phyloP scores from a whole-genome alignment of 2,888 invertebrate species.

The Coremacera marginata region DNA sequence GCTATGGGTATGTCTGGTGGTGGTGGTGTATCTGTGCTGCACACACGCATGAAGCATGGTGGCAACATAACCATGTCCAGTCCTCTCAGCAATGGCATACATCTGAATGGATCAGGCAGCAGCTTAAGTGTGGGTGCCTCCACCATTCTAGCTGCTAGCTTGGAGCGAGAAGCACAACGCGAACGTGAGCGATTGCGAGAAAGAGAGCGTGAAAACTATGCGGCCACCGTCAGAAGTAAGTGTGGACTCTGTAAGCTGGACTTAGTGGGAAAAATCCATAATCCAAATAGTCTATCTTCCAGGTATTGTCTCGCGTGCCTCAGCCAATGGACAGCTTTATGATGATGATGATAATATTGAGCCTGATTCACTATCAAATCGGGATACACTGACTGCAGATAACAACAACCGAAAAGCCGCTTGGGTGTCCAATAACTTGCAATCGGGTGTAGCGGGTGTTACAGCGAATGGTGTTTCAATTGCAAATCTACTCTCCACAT shows the following conservation, averaged over 20 bases:
- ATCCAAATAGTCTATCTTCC: slow-evolving; percentile 57
- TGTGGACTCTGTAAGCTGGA: slow-evolving; percentile 34
- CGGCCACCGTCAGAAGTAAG: slow-evolving; percentile 74
- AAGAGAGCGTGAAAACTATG: slow-evolving; percentile 68
- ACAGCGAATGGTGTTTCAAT: slow-evolving; percentile 51
- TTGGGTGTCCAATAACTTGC: slow-evolving; percentile 52
- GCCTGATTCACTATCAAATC: slow-evolving; percentile 62
- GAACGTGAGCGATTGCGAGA: slow-evolving; percentile 67
- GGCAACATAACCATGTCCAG: slow-evolving; percentile 65
- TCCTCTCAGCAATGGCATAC: slow-evolving; percentile 62
- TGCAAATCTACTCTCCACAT: slow-evolving; percentile 63
- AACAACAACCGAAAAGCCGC: slow-evolving; percentile 58
- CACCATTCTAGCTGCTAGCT: slow-evolving; percentile 73
- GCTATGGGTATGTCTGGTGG: slow-evolving; percentile 53
- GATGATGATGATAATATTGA: slow-evolving; percentile 70
- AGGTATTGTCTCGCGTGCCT: slow-evolving; percentile 71
- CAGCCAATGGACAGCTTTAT: slow-evolving; percentile 67
- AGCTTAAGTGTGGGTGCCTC: slow-evolving; percentile 74
- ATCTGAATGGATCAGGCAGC: slow-evolving; percentile 66
- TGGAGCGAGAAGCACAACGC: slow-evolving; percentile 68
- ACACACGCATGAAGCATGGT: slow-evolving; percentile 58
- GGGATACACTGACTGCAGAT: slow-evolving; percentile 48
- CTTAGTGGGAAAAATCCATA: slow-evolving; percentile 40
- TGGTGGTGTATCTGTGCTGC: slow-evolving; percentile 59
- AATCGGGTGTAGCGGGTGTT: slow-evolving; percentile 38